A percentile compares a stretch with the other conserved stretches of the same genome.
Conservation (phyloP, 2,797 vertebrate genomes). For the Sebastes wilsoni region DNA sequence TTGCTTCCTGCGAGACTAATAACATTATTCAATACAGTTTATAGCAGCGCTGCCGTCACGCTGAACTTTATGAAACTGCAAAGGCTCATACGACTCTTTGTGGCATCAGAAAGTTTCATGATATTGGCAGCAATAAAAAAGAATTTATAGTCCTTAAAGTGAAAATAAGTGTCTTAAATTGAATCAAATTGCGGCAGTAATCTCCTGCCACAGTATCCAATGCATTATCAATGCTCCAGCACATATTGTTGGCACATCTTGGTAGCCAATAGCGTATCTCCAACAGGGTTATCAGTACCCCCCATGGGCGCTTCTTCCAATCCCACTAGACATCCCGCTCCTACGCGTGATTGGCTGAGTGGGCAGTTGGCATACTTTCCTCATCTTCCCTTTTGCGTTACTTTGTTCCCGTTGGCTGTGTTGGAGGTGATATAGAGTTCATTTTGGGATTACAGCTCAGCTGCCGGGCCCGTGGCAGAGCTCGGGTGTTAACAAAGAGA, state of each 20-base stretch:
- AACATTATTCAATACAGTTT: not conserved
- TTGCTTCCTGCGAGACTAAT: constrained; percentile 2
- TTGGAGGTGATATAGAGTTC: constrained; percentile 77
- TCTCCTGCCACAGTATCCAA: constrained; percentile 8
- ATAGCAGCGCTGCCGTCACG: not conserved
- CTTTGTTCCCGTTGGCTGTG: constrained; percentile 58
- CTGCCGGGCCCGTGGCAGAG: constrained; percentile 43
- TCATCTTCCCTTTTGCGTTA: constrained; percentile 39
- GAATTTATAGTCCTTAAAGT: not conserved
- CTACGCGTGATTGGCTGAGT: constrained; percentile 56
- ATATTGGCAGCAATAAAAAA: not conserved
- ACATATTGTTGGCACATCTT: constrained; percentile 52
- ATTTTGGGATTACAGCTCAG: constrained; percentile 68
- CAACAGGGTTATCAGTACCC: constrained; percentile 53
- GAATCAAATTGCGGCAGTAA: constrained; percentile 5
- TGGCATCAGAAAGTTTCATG: not conserved
- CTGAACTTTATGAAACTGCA: not conserved
- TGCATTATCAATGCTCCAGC: constrained; percentile 28
- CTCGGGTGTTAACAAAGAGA: constrained; percentile 64
- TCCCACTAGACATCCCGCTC: constrained; percentile 57
- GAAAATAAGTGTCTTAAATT: not conserved
- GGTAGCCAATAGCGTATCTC: constrained; percentile 48
- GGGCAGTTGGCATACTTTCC: constrained; percentile 62
- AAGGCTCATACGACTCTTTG: not conserved
- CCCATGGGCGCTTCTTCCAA: constrained; percentile 26